phyloP scores from a whole-genome alignment of 2,888 invertebrate species.

The Brachyptera risi region DNA sequence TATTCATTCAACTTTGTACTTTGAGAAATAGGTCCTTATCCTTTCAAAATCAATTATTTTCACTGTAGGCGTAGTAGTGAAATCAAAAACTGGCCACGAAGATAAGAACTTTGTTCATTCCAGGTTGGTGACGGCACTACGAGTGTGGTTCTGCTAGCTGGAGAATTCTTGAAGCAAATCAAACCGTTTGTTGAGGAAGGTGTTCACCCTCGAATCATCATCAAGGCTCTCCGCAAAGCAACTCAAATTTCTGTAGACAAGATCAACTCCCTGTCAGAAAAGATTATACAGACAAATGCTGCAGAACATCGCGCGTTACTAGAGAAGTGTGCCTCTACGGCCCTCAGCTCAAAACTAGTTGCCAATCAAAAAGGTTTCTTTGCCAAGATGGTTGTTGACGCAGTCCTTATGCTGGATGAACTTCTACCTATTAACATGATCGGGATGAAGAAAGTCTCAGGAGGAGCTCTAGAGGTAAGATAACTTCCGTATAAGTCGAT shows the following conservation, averaged over 20 bases:
- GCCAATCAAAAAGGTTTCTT: constrained; percentile 95
- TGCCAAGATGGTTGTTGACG: constrained; percentile 96
- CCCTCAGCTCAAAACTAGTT: constrained; percentile 95
- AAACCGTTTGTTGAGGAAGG: constrained; percentile 97
- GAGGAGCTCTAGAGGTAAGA: constrained; percentile 50
- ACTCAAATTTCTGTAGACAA: constrained; percentile 75
- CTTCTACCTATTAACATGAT: constrained; percentile 96
- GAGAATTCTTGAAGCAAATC: constrained; percentile 90
- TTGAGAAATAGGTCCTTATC: too few species aligned
- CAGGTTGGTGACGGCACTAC: constrained; percentile 99
- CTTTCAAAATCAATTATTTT: too few species aligned
- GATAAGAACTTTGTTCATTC: constrained; percentile 20
- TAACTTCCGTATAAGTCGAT: constrained; percentile 5
- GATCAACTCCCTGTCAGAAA: constrained; percentile 78
- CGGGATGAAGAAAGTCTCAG: constrained; percentile 91
- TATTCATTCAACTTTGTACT: too few species aligned
- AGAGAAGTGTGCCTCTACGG: constrained; percentile 91
- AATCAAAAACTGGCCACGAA: too few species aligned
- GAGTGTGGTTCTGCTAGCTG: constrained; percentile 91
- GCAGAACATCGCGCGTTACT: constrained; percentile 62
- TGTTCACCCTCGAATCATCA: constrained; percentile 89
- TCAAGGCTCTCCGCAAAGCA: constrained; percentile 83
- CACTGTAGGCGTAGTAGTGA: too few species aligned
- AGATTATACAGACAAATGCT: constrained; percentile 61
- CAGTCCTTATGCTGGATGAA: constrained; percentile 85